Conservation (phyloP, 2,888 invertebrate species). For the Agonopterix arenella region DNA sequence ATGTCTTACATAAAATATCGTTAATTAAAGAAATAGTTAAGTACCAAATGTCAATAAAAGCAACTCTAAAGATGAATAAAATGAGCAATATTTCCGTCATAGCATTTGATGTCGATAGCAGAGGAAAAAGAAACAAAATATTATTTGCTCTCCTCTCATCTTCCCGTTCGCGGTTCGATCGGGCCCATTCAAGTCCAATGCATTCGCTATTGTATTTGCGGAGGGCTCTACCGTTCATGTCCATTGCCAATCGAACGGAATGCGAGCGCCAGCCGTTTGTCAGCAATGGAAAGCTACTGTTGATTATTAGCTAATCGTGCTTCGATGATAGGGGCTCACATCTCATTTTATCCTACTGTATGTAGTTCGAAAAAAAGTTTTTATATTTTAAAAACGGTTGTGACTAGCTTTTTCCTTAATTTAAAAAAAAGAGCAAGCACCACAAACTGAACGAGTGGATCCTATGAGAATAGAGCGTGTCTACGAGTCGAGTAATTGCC, state of each 20-base stretch:
- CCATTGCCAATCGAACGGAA: conserved; percentile 59
- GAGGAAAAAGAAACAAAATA: conserved; percentile 30
- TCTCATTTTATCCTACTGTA: no score
- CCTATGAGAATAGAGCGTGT: conserved; percentile 45
- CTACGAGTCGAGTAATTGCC: conserved; percentile 48
- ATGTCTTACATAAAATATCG: no score
- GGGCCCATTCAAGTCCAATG: conserved; percentile 50
- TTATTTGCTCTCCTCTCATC: conserved; percentile 58
- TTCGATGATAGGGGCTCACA: neutral
- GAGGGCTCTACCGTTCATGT: conserved; percentile 65
- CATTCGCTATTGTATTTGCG: conserved; percentile 65
- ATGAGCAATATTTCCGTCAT: conserved; percentile 9
- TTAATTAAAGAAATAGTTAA: no score
- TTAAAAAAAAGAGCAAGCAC: conserved; percentile 22
- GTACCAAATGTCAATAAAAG: no score
- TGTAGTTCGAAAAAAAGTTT: no score
- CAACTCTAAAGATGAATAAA: neutral
- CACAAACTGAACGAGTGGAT: conserved; percentile 20
- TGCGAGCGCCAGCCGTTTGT: conserved; percentile 43
- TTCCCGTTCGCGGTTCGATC: conserved; percentile 42
- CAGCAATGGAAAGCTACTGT: conserved; percentile 42
- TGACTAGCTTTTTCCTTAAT: conserved; percentile 22
- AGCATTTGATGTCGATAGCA: conserved; percentile 18
- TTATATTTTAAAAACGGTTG: no score
- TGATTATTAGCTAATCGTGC: conserved; percentile 52